These are phyloP conservation scores for Sisyra terminalis DNA, from an alignment of 2,888 invertebrate genomes.

Conservation along the genomic window DNA sequence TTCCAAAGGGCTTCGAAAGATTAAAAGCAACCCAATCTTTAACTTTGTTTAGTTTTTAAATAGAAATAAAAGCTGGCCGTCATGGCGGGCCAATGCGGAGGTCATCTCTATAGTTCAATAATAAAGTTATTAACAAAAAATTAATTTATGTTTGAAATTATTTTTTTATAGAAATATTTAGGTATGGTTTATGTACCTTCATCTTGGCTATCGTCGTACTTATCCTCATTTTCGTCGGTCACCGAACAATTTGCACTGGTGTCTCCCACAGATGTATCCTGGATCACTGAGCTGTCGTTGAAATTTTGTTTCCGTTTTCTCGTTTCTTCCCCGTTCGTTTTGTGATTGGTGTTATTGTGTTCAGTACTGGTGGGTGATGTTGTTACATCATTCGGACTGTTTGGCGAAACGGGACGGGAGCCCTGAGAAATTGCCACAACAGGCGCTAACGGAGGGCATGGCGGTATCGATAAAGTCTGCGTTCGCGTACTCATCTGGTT, in stretches of 20 bases:
- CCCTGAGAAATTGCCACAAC: neutral
- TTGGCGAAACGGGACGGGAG: neutral
- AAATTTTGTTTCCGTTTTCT: neutral
- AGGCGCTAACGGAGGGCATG: conserved; percentile 4
- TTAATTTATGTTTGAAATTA: too few relatives aligned
- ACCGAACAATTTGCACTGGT: neutral
- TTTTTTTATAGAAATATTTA: too few relatives aligned
- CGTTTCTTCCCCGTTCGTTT: neutral
- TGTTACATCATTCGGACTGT: conserved; percentile 1
- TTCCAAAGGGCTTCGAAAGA: too few relatives aligned
- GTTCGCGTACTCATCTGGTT: conserved; percentile 22
- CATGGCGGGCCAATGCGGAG: too few relatives aligned
- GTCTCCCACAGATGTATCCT: neutral
- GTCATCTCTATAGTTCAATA: too few relatives aligned
- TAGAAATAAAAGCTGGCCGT: too few relatives aligned
- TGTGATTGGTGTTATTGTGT: neutral
- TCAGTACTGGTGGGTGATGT: neutral
- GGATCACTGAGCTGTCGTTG: neutral
- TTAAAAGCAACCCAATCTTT: too few relatives aligned
- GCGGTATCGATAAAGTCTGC: conserved; percentile 7
- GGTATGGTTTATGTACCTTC: conserved; percentile 1
- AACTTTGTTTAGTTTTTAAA: too few relatives aligned
- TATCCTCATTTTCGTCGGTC: conserved; percentile 1
- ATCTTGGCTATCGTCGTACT: conserved; percentile 5
- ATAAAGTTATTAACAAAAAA: too few relatives aligned